Conservation (phyloP, 1,140 invertebrate genomes). For the Xylocopa sonorina region DNA sequence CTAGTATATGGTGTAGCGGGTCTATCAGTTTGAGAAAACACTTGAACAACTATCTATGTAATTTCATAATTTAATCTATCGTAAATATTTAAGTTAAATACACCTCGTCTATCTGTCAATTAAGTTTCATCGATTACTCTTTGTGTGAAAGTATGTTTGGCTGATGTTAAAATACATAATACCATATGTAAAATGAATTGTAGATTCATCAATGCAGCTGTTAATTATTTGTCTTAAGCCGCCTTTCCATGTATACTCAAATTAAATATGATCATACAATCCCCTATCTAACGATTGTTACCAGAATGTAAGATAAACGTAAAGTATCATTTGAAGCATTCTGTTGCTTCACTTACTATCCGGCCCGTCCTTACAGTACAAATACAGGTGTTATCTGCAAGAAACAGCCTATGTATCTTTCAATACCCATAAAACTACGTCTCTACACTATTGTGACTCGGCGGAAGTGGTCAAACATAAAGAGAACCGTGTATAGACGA, state of each 20-base stretch:
- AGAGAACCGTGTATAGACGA: not conserved
- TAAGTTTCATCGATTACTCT: not conserved
- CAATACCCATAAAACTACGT: slow-evolving; percentile 3
- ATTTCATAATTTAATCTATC: not conserved
- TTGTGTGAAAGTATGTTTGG: too few relatives aligned
- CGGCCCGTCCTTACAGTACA: not conserved
- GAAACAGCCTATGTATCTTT: not conserved
- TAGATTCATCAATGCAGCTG: not conserved
- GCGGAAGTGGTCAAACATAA: slow-evolving; percentile 3
- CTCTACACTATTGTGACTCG: not conserved
- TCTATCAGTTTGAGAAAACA: not conserved
- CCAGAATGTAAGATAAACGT: not conserved
- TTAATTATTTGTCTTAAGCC: not conserved
- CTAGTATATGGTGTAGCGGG: not conserved
- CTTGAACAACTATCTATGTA: not conserved
- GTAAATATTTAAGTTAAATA: not conserved
- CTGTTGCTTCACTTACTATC: not conserved
- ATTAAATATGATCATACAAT: not conserved
- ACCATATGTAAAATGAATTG: not conserved
- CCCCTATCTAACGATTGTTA: not conserved
- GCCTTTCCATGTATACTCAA: not conserved
- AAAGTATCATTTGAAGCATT: not conserved
- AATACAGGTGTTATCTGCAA: slow-evolving; percentile 21
- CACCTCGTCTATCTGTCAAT: not conserved
- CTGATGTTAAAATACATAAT: not conserved